Base-by-base conservation (phyloP, 2,797 vertebrate species). In the Chloroceryle inda region DNA sequence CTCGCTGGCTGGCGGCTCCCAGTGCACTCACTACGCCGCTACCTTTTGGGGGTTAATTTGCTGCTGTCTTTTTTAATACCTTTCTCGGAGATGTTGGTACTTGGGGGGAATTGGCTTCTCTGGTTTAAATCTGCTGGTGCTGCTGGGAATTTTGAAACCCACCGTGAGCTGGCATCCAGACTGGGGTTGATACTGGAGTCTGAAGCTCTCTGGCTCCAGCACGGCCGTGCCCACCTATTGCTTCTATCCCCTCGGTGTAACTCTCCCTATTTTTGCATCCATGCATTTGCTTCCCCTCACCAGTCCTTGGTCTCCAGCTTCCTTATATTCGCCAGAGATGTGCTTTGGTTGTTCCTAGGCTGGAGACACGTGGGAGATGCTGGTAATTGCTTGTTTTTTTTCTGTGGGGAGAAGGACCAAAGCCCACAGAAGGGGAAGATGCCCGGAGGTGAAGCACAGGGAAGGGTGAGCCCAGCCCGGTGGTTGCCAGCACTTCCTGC, bases 381-480 rank as follows among this genome's bases (percentile, higher is more conserved):
- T 6, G 6, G n/a, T 13, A 40, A 11, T 33, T 22, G 4, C 15
- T 26, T 42, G 66, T 35, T 35, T 35, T 2, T 83, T 83, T 45
- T 10, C 21, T 3, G 1, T 37, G 47, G 37, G 20, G 31, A 47
- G 13, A 52, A 27, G 56, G 15, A 38, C 61, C 37, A 27, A 59
- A 38, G 27, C 21, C 35, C 33, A 8, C 2, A 3, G 20, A 38
- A 52, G 49, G 21, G 11, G 18, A 53, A 56, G 9, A 52, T n/a
- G 86, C 37, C 0, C 4, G 0, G 10, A n/a, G 13, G 7, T 0
- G 6, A 27, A 85, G 47, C 47, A 5, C 26, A 7, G 15, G 27
- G 42, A 4, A 68, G 44, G 58, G 6, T 21, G 56, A 86, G 49
- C 47, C 19, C 33, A 42, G 24, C 58, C 33, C 3, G 1, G 45